These are phyloP conservation scores for Scaeva pyrastri DNA, from an alignment of 2,888 invertebrate genomes.

Conservation along the genomic window DNA sequence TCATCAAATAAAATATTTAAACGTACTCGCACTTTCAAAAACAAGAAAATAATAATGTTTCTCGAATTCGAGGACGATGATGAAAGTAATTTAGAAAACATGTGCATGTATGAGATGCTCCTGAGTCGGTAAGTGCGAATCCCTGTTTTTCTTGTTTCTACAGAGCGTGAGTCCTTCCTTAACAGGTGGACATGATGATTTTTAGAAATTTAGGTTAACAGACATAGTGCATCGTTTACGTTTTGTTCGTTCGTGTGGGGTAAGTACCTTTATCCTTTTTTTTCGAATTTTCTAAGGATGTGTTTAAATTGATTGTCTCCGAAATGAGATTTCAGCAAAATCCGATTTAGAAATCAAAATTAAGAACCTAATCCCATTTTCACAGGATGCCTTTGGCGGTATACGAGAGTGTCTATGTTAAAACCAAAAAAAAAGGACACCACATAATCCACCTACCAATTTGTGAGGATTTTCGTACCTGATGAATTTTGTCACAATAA, in stretches of 20 bases:
- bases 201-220: conserved; percentile 22
- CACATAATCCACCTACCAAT: conserved; percentile 66
- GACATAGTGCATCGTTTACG: background rate
- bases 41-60: conserved; percentile 61
- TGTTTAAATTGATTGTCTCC: conserved; percentile 6
- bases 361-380: conserved; percentile 38
- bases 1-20: too few species aligned
- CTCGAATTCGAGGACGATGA: conserved; percentile 69
- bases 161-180: conserved; percentile 22
- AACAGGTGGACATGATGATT: conserved; percentile 59
- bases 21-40: too few species aligned
- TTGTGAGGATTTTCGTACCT: conserved; percentile 42
- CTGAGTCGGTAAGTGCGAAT: conserved; percentile 71
- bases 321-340: conserved; percentile 49
- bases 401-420: conserved; percentile 46
- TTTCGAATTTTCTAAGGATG: conserved; percentile 33
- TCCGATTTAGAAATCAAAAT: conserved; percentile 47
- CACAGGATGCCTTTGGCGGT: conserved; percentile 54
- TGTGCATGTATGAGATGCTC: conserved; percentile 75
- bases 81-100: conserved; percentile 73
- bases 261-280: conserved; percentile 55
- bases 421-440: conserved; percentile 20
- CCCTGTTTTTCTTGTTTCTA: background rate
- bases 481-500: conserved; percentile 11
- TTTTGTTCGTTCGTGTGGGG: conserved; percentile 25